Base-by-base conservation (phyloP, 2,888 invertebrate species). In the Eilema griseolum region DNA sequence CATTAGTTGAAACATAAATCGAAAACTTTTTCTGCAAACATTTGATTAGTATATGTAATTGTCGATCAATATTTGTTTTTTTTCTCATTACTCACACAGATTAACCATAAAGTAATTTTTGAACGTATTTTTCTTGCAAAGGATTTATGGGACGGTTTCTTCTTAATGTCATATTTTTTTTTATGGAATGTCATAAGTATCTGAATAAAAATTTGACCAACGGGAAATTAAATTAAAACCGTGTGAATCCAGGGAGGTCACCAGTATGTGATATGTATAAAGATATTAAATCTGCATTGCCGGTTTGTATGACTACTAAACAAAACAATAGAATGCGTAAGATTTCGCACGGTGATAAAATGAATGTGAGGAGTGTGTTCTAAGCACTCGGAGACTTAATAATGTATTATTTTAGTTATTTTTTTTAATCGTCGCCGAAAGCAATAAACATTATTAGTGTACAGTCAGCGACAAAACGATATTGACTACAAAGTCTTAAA, bases 321-420 rank as follows among this genome's bases (percentile, higher is more conserved):
- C 63, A 82, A 83, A 83, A 86, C 87, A 83, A 85, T 84, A 77
- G 78, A 71, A 66, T 72, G 77, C 75, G 23, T 75, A 67, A 78
- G 87, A 88, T 89, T 86, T 89, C 86, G 75, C 89, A 88, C 80
- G 76, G 56, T 71, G 89, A 87, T 89, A 87, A 82, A 85, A 80
- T 79, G 73, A 80, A 79, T 83, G 83, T 79, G 83, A 84, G 80
- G 80, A 77, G 73, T 78, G 75, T 46, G 70, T 79, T 79, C 81
- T 83, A 77, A 80, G 78, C 79, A 69, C 72, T 72, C 10, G 65
- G 63, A 61, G 63, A 61, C 56, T 75, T 72, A 78, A 82, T 76
- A 72, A 75, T 57, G 74, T 71, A 79, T 76, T 76, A 80, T 76
- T 76, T 67, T 71, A 70, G 69, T 56, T 61, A 72, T 73, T 72